Conservation (phyloP, 2,113 vertebrate species). For the Acrocephalus kingi region DNA sequence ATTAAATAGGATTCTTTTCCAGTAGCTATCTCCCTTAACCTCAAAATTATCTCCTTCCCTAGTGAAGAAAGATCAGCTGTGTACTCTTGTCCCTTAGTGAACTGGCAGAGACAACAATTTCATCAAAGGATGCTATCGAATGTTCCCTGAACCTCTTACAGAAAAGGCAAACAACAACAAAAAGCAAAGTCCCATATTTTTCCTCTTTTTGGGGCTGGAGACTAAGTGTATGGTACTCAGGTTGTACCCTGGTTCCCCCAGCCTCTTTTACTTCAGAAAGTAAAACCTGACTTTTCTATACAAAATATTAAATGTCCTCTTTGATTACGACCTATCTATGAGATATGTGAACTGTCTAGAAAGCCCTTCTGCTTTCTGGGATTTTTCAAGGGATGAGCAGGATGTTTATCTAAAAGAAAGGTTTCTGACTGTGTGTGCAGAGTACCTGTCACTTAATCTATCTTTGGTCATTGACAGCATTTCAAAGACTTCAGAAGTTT, state of each 20-base stretch:
- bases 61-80: not conserved
- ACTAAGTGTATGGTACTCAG: not conserved
- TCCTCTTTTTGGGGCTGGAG: not conserved
- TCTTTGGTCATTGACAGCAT: not conserved
- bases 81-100: not conserved
- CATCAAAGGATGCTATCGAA: not conserved
- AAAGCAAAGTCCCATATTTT: not conserved
- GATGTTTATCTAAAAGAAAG: not conserved
- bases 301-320: not conserved
- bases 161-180: not conserved
- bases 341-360: not conserved
- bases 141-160: not conserved
- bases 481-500: not conserved
- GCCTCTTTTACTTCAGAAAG: not conserved
- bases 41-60: not conserved
- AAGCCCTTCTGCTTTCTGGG: not conserved
- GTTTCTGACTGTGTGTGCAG: not conserved
- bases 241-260: not conserved
- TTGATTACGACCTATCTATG: not conserved
- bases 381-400: not conserved
- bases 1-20: conserved; percentile 24
- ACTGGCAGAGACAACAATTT: not conserved
- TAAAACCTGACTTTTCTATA: not conserved
- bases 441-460: not conserved
- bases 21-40: conserved; percentile 33